Base-by-base conservation (phyloP, 2,888 invertebrate genomes). In the Sinopyrophorus schimmeli region DNA sequence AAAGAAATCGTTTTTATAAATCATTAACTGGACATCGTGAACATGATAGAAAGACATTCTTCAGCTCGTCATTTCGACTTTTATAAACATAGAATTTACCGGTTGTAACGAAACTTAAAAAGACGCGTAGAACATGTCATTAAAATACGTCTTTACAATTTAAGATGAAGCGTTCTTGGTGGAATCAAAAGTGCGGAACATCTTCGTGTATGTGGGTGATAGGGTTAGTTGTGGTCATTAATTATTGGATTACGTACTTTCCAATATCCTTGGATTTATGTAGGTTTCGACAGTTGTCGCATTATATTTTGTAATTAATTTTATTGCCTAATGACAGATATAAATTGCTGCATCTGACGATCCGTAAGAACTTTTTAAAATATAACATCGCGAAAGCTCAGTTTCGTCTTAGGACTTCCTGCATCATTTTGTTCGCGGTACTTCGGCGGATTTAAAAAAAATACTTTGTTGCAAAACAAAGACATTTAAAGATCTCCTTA, bases 1-100 rank as follows among this genome's bases (percentile, higher is more conserved):
- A 52, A 52, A 41, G 47, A 52, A 52, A 52, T 47, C 41, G 51
- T 47, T 52, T 52, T 52, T 52, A 52, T 52, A 42, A 47, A 47
- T 52, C 47, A 47, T 46, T 52, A 52, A 47, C 42, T 52, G 51
- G 40, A 47, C 41, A 47, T 52, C 51, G 47, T 52, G 47, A 52
- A 52, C 51, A 47, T 47, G 35, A 47, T 52, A 41, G 38, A 38
- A 47, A 52, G 47, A 42, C 46, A 47, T 49, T 51, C 46, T 26
- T 52, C 47, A 30, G 47, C 37, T 37, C 46, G 42, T 52, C 51
- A 47, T 47, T 52, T 47, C 47, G 47, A 52, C 47, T 52, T 52
- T 47, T 47, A 47, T 47, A 52, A 52, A 47, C 47, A 41, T 27
- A 40, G 44, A 37, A 30, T 52, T 52, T 44, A 49, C 39, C 27